A percentile compares a stretch with the other conserved stretches of the same genome.
These are phyloP conservation scores for Gallinago nigripennis DNA, from an alignment of 2,797 vertebrate genomes.

Conservation along the genomic window DNA sequence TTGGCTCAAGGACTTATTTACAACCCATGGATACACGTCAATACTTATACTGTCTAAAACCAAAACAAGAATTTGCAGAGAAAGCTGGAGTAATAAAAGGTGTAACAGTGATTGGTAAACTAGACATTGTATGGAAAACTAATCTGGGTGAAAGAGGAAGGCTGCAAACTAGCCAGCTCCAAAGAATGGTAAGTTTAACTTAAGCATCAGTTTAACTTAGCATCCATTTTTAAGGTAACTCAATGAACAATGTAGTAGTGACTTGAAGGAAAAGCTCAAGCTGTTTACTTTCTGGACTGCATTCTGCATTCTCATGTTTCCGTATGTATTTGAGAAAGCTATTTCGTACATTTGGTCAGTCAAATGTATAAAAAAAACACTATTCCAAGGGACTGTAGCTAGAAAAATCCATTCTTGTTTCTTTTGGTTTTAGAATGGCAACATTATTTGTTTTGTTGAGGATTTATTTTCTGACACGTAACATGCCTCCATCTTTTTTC, in stretches of 20 bases:
- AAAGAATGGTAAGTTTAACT: slow-evolving; percentile 89
- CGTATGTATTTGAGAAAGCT: background rate
- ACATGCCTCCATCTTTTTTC: background rate
- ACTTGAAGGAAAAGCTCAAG: background rate
- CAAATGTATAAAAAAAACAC: background rate
- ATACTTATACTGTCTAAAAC: slow-evolving; percentile 96
- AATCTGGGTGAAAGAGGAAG: slow-evolving; percentile 95
- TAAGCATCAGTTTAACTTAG: background rate
- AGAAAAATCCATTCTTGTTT: background rate
- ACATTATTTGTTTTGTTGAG: background rate
- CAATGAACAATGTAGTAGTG: background rate
- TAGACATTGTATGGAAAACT: slow-evolving; percentile 99
- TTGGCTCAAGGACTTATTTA: slow-evolving; percentile 96
- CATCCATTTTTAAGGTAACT: background rate
- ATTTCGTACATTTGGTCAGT: background rate
- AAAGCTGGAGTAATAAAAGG: slow-evolving; percentile 98
- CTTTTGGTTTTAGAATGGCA: background rate
- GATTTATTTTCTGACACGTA: background rate
- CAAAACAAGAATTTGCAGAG: slow-evolving; percentile 96
- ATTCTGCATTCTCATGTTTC: background rate
- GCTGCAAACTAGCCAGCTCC: slow-evolving; percentile 96
- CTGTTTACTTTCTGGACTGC: background rate
- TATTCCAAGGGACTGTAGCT: background rate
- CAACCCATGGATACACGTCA: slow-evolving; percentile 98
- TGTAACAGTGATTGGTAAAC: slow-evolving; percentile 95